phyloP scores from a whole-genome alignment of 1,140 invertebrate species.

The Meteorus sp. region DNA sequence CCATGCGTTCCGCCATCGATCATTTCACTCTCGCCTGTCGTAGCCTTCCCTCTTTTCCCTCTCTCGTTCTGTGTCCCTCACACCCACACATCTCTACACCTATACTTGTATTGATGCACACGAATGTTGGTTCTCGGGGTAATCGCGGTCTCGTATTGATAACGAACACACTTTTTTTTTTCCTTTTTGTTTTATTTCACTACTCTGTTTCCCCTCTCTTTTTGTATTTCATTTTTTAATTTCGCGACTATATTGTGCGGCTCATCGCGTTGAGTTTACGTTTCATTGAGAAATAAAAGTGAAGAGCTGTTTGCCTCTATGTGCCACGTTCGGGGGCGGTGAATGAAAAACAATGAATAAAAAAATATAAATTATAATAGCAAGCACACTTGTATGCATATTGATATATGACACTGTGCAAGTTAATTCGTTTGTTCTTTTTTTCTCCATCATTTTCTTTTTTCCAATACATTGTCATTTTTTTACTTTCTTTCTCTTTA shows the following conservation, averaged over 20 bases:
- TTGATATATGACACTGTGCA: no score
- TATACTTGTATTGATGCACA: no score
- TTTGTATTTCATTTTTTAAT: neutral
- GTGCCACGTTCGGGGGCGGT: neutral
- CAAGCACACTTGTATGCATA: no score
- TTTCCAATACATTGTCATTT: no score
- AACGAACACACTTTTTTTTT: conserved; percentile 14
- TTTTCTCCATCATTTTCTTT: neutral
- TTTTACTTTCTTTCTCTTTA: no score
- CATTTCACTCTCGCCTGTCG: conserved; percentile 36
- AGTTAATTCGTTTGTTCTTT: no score
- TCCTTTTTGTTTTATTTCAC: neutral
- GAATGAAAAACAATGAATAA: neutral
- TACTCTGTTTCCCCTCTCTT: no score
- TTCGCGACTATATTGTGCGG: neutral
- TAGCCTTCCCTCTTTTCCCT: no score
- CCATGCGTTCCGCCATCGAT: conserved; percentile 39
- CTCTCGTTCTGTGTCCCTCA: no score
- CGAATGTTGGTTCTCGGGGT: neutral
- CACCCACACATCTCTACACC: neutral
- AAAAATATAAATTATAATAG: no score
- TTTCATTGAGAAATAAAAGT: conserved; percentile 5
- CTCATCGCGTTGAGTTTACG: neutral
- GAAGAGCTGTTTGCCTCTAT: neutral
- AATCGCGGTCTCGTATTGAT: conserved; percentile 22